phyloP scores from a whole-genome alignment of 2,888 invertebrate genomes.

The Tetanocera ferruginea region DNA sequence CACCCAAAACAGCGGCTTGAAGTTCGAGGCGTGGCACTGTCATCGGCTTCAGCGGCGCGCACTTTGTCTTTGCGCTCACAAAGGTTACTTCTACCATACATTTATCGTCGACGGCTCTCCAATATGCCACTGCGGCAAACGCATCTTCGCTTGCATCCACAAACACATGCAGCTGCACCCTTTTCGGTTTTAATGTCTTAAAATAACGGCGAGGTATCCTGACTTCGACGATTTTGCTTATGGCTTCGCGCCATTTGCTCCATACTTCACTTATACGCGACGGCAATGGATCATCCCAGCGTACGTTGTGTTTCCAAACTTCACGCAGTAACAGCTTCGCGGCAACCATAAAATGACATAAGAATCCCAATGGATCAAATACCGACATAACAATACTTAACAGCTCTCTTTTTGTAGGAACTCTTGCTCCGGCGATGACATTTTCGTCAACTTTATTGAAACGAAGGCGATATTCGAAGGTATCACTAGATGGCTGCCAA shows the following conservation, averaged over 20 bases:
- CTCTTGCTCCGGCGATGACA: neutral
- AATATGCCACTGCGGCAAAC: slow-evolving; percentile 30
- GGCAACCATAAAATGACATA: too few relatives aligned
- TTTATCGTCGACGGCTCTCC: slow-evolving; percentile 6
- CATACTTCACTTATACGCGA: neutral
- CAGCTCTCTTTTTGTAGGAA: slow-evolving; percentile 34
- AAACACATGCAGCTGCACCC: slow-evolving; percentile 20
- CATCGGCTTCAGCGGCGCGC: slow-evolving; percentile 25
- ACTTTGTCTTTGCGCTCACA: slow-evolving; percentile 31
- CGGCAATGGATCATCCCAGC: slow-evolving; percentile 28
- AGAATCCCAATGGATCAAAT: too few relatives aligned
- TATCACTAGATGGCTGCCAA: slow-evolving; percentile 41
- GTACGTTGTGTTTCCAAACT: slow-evolving; percentile 15
- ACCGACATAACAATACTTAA: too few relatives aligned
- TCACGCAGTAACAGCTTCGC: slow-evolving; percentile 23
- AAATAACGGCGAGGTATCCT: neutral
- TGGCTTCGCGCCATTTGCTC: neutral
- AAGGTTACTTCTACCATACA: slow-evolving; percentile 7
- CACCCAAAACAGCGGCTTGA: slow-evolving; percentile 29
- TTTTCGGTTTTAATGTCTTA: neutral
- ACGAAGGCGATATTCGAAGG: neutral
- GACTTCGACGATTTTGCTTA: neutral
- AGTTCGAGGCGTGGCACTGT: slow-evolving; percentile 31
- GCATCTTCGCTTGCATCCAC: neutral
- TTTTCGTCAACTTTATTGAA: neutral